Conservation (phyloP, 2,797 vertebrate species). For the Gobio occitaniae region DNA sequence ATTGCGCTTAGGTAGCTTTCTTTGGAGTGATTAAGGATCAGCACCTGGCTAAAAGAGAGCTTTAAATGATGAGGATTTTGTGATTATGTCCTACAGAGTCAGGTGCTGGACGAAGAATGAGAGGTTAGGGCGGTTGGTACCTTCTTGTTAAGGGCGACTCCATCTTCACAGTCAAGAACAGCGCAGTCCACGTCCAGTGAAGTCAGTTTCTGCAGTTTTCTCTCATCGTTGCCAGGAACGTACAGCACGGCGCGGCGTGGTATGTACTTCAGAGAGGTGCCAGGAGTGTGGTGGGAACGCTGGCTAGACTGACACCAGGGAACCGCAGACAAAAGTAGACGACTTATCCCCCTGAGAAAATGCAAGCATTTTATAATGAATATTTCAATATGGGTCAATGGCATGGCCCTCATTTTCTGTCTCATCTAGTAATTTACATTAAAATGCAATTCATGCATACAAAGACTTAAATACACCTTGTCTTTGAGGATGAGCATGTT, state of each 20-base stretch:
- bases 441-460: background rate
- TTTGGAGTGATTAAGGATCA: conserved; percentile 74
- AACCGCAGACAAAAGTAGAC: conserved; percentile 65
- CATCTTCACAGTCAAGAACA: conserved; percentile 97
- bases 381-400: background rate
- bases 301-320: conserved; percentile 58
- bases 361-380: conserved; percentile 46
- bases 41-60: conserved; percentile 74
- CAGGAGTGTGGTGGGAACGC: conserved; percentile 71
- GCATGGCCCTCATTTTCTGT: background rate
- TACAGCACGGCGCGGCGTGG: conserved; percentile 95
- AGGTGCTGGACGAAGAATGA: conserved; percentile 39
- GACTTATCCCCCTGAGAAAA: conserved; percentile 68
- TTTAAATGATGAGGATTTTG: conserved; percentile 48
- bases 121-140: conserved; percentile 68
- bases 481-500: background rate
- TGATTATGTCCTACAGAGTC: conserved; percentile 37
- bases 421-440: background rate
- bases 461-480: background rate
- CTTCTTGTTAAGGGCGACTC: conserved; percentile 95
- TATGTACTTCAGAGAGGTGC: conserved; percentile 81
- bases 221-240: conserved; percentile 93
- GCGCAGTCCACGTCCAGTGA: conserved; percentile 91
- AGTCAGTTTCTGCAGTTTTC: conserved; percentile 91
- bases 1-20: conserved; percentile 79